Evolutionary conservation across 2,888 invertebrate genomes (phyloP), one percentile per base, ranked within the genome.

Genomic region (Hymenopus coronatus): DNA sequence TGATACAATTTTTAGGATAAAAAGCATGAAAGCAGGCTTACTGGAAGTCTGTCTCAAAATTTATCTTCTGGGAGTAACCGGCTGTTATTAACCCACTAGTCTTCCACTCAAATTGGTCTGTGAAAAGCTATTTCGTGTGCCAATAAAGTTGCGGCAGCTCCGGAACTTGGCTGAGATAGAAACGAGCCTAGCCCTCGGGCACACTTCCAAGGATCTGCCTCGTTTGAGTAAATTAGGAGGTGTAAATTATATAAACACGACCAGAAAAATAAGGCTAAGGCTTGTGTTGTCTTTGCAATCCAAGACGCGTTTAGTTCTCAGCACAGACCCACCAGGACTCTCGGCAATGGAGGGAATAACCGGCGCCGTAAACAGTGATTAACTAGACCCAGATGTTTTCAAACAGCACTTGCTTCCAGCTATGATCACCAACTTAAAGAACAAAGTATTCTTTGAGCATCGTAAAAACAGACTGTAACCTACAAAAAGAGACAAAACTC

Each of bases 151-250:
- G 25, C 54, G 54, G 54, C 54, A 70, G 54, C 54, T 70, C 54
- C 6, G 54, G 54, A 70, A 70, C 54, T 70, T 70, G 28, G 83
- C 28, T 83, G 83, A 28, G 83, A 83, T 28, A 83, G 83, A 83
- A 28, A 83, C 83, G 83, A 27, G n/a, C 15, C 33, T 3, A 84
- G 40, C 20, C 54, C 25, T 70, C 54, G 33, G 84, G 84, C 84
- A 84, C n/a, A 25, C 14, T 84, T 33, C 84, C 84, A 84, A 84
- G 84, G 40, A 84, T 33, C 33, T 33, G 84, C 40, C 84, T 84
- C 84, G 84, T 84, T 84, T 84, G 40, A 84, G 33, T 84, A 84
- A 84, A 84, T 84, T 84, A 84, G 84, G 84, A 84, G 84, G 84
- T 84, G 84, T 33, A 84, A 84, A 84, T 84, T 84, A 84, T 84